Conservation (phyloP, 2,113 vertebrate species). For the Chionis minor region DNA sequence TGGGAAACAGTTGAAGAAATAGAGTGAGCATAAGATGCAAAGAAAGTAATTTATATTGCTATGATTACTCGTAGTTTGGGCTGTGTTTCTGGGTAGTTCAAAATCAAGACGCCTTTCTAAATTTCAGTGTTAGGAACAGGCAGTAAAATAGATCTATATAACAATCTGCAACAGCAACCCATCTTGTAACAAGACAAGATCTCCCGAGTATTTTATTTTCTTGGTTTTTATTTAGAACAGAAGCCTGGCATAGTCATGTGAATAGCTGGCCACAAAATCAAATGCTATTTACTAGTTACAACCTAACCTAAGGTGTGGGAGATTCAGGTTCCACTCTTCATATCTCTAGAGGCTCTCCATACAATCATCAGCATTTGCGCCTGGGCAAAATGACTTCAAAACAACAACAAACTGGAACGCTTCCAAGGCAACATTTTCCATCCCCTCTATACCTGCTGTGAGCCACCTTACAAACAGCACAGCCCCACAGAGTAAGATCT, state of each 20-base stretch:
- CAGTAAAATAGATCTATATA: neutral
- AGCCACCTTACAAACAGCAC: neutral
- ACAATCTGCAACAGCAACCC: neutral
- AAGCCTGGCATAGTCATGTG: neutral
- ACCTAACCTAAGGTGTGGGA: neutral
- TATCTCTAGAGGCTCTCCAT: neutral
- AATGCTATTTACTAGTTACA: neutral
- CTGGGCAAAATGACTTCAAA: neutral
- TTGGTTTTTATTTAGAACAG: neutral
- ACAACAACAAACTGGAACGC: neutral
- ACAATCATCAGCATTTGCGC: neutral
- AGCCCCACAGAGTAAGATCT: neutral
- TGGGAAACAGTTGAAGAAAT: neutral
- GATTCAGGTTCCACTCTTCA: neutral
- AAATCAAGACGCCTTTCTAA: slow-evolving; percentile 2
- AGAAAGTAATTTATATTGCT: neutral
- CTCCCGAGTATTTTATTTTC: neutral
- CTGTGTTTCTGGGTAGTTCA: neutral
- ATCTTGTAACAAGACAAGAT: neutral
- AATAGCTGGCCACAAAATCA: neutral
- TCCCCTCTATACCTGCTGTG: neutral
- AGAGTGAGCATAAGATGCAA: neutral
- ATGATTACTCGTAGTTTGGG: neutral
- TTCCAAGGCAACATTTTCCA: neutral
- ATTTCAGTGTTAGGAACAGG: neutral